Evolutionary conservation across 2,797 vertebrate species (phyloP).

Genomic region (Onychomys torridus): DNA sequence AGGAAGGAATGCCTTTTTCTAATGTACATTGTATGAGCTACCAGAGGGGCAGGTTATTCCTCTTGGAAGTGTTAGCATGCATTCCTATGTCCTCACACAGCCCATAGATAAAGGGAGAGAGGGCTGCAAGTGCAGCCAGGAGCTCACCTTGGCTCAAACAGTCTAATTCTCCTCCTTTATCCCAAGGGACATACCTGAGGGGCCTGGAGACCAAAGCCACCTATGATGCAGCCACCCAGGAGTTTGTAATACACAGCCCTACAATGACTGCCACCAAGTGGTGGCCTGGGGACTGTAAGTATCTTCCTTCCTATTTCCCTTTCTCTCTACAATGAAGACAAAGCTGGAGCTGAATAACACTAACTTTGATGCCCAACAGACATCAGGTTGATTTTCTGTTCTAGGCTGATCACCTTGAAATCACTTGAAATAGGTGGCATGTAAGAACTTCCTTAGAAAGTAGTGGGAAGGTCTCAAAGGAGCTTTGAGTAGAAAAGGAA

Average conservation of each 20-base stretch:
- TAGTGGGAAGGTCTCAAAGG: background rate
- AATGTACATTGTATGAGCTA: background rate
- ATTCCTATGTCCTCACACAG: background rate
- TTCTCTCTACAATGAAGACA: background rate
- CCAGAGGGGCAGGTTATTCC: background rate
- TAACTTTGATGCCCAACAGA: background rate
- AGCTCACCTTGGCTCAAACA: background rate
- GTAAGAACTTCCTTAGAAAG: background rate
- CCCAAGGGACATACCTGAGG: slow-evolving; percentile 88
- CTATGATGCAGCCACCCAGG: slow-evolving; percentile 87
- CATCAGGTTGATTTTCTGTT: background rate
- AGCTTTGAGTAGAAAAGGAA: background rate
- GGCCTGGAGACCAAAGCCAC: slow-evolving; percentile 90
- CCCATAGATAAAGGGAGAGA: background rate
- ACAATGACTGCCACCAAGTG: slow-evolving; percentile 89
- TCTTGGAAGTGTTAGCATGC: background rate
- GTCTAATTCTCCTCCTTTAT: slow-evolving; percentile 47
- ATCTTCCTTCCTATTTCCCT: background rate
- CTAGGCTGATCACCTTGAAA: background rate
- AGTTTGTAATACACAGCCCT: slow-evolving; percentile 90
- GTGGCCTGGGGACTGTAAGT: slow-evolving; percentile 92
- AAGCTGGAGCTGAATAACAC: background rate
- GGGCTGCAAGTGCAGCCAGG: background rate
- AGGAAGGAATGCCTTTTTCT: background rate
- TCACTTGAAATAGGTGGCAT: background rate